Evolutionary conservation across 2,888 invertebrate genomes (phyloP).

Genomic region (Drosophila birchii): DNA sequence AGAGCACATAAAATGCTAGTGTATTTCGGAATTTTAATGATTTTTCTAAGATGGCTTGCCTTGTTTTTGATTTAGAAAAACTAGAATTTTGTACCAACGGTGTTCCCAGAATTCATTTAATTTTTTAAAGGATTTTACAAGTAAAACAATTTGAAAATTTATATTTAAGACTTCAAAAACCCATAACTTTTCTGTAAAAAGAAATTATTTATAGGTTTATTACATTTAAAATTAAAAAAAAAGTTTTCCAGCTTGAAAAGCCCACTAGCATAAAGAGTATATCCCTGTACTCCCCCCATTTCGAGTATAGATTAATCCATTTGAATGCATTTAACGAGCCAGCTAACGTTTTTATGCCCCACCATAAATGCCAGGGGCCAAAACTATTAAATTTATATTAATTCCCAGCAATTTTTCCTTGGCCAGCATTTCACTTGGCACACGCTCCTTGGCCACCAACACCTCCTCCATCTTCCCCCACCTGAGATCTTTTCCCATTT

Average conservation of each 20-base stretch:
- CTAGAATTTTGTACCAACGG: constrained; percentile 26
- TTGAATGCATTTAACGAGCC: constrained; percentile 66
- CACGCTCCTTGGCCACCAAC: constrained; percentile 22
- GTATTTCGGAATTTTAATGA: neutral
- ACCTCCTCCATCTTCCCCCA: neutral
- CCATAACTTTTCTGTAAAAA: fast-evolving
- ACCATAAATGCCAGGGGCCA: constrained; percentile 70
- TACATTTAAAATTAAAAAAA: too few species aligned
- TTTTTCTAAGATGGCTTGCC: neutral
- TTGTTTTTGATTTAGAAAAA: neutral
- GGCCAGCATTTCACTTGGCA: constrained; percentile 56
- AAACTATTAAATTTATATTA: constrained; percentile 81
- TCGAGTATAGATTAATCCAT: constrained; percentile 3
- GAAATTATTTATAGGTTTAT: neutral
- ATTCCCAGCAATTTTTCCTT: constrained; percentile 62
- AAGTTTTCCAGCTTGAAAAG: neutral
- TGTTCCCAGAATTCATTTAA: constrained; percentile 4
- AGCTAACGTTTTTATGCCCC: constrained; percentile 38
- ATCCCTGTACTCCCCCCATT: neutral
- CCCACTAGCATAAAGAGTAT: neutral
- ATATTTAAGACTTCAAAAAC: neutral
- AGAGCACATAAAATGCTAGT: neutral
- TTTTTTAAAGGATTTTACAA: constrained; percentile 27
- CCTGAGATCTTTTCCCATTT: constrained; percentile 57
- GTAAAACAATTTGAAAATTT: neutral